Percentiles rank a stretch among this genome's conserved stretches.
These are phyloP conservation scores for human DNA, from an alignment of 2,113 vertebrate species.

Conservation along the genomic window DNA sequence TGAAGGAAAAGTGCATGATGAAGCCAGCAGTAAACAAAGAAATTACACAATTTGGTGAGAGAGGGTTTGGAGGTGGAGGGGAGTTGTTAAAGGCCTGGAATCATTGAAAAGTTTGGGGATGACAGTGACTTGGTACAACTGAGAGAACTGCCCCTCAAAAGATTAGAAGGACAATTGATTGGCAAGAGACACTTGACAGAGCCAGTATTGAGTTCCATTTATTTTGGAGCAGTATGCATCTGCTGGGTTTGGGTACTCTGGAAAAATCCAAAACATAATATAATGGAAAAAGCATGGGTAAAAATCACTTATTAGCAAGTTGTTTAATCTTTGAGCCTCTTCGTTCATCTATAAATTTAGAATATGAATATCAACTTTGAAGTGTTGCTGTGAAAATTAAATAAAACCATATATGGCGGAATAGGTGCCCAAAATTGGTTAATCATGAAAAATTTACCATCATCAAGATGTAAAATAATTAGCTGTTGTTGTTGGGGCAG, in stretches of 20 bases:
- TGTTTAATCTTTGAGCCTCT: constrained; percentile 24
- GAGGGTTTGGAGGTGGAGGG: background rate
- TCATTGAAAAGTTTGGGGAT: background rate
- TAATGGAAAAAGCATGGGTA: background rate
- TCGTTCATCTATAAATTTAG: background rate
- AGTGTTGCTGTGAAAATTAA: background rate
- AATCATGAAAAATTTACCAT: constrained; percentile 27
- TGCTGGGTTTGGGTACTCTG: background rate
- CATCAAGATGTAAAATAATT: background rate
- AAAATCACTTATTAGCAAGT: background rate
- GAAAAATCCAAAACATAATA: background rate
- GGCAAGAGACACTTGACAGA: background rate
- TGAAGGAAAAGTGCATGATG: background rate
- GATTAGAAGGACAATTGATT: background rate
- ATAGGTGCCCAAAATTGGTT: background rate
- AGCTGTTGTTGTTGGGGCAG: background rate
- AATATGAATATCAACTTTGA: background rate
- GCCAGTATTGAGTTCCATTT: background rate
- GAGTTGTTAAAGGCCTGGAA: background rate
- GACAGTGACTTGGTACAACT: background rate
- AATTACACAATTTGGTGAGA: background rate
- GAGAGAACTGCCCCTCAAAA: background rate
- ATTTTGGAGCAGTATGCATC: background rate
- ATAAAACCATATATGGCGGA: background rate
- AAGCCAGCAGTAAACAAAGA: constrained; percentile 3